These are phyloP conservation scores for Orchesellides sinensis DNA, from an alignment of 2,888 invertebrate species.

Conservation along the genomic window DNA sequence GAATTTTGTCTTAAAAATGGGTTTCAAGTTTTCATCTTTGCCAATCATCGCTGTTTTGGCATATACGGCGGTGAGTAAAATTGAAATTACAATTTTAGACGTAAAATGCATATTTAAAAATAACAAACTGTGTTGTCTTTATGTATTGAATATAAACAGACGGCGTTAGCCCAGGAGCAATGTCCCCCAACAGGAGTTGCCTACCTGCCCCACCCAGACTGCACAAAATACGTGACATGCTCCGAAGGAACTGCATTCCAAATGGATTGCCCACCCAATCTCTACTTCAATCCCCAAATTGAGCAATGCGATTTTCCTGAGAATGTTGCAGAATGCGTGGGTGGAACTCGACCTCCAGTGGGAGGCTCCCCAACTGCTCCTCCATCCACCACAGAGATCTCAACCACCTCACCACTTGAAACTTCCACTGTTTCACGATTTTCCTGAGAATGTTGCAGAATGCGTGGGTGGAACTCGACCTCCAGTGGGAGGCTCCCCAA, in stretches of 20 bases:
- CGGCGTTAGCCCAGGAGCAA: constrained; percentile 3
- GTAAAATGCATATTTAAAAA: no score
- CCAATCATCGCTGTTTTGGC: no score
- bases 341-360: constrained; percentile 31
- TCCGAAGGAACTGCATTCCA: constrained; percentile 17
- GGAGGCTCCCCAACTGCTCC: constrained; percentile 5
- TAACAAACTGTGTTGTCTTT: no score
- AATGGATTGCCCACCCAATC: constrained; percentile 19
- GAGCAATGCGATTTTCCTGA: constrained; percentile 40
- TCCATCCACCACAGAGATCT: not conserved
- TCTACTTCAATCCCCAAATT: constrained; percentile 29
- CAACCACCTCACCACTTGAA: not conserved
- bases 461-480: constrained; percentile 42
- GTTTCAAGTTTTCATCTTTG: no score
- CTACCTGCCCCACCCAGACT: constrained; percentile 24
- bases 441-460: constrained; percentile 36
- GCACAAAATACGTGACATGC: constrained; percentile 34
- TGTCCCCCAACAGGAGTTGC: constrained; percentile 42
- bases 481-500: not conserved
- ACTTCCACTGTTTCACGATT: no score
- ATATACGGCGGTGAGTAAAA: no score
- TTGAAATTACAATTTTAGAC: no score
- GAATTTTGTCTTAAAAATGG: no score
- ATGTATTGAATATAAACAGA: no score
- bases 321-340: constrained; percentile 49